Evolutionary conservation across 2,113 vertebrate species (phyloP).

Genomic region (Casuarius casuarius): DNA sequence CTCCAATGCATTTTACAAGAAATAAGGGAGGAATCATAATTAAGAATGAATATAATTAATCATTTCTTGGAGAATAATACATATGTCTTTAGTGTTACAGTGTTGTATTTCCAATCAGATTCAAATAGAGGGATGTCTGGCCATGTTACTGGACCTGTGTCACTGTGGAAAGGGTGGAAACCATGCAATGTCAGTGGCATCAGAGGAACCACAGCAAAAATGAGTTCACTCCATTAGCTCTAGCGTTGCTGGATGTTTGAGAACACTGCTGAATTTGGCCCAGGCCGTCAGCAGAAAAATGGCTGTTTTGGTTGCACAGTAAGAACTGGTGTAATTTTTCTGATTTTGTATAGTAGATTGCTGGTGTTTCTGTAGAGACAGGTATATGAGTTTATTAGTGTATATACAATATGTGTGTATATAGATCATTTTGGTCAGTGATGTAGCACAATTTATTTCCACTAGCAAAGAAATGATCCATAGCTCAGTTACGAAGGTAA

Average conservation of each 20-base stretch:
- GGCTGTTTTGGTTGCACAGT: background rate
- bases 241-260: background rate
- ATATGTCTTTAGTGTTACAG: background rate
- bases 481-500: slow-evolving; percentile 18
- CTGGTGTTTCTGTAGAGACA: background rate
- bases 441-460: slow-evolving; percentile 26
- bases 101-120: background rate
- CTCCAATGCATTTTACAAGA: background rate
- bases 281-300: background rate
- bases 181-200: accelerated
- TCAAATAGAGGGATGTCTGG: background rate
- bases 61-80: background rate
- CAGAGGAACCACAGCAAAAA: background rate
- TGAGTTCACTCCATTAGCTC: accelerated
- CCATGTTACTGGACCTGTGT: background rate
- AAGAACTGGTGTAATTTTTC: background rate
- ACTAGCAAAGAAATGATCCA: slow-evolving; percentile 36
- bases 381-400: background rate
- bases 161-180: background rate
- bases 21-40: background rate
- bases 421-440: slow-evolving; percentile 37
- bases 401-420: background rate
- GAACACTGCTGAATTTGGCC: background rate
- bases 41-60: background rate
- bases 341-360: background rate